phyloP scores from a whole-genome alignment of 1,140 invertebrate genomes.

The Lutraria rhynchaena region DNA sequence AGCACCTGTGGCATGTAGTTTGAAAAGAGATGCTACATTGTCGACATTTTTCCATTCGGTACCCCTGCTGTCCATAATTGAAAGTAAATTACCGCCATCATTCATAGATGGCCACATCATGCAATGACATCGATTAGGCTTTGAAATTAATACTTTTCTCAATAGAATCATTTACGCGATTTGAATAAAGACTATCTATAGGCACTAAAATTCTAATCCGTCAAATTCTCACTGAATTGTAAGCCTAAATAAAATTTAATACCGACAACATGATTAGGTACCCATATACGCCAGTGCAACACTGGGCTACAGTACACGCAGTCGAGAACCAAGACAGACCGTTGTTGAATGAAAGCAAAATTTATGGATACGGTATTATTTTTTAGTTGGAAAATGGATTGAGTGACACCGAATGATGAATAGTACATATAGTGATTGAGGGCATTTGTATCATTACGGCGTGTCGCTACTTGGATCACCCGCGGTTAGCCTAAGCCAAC shows the following conservation, averaged over 20 bases:
- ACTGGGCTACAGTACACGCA: too few relatives aligned
- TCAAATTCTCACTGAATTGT: conserved; percentile 53
- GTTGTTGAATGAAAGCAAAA: neutral
- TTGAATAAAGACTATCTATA: conserved; percentile 48
- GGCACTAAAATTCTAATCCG: conserved; percentile 47
- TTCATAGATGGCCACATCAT: conserved; percentile 18
- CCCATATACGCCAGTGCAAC: too few relatives aligned
- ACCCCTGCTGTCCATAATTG: conserved; percentile 32
- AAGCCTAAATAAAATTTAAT: conserved; percentile 59
- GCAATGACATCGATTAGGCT: conserved; percentile 50
- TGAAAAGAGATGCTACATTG: conserved; percentile 33
- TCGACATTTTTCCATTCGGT: conserved; percentile 4
- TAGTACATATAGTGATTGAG: conserved; percentile 24
- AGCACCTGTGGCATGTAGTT: conserved; percentile 20
- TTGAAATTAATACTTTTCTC: conserved; percentile 45
- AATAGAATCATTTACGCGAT: conserved; percentile 55
- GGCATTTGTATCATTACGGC: conserved; percentile 53
- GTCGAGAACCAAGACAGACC: too few relatives aligned
- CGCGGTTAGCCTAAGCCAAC: conserved; percentile 16
- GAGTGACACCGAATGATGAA: conserved; percentile 44
- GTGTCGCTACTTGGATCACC: conserved; percentile 13
- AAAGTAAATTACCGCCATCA: conserved; percentile 34
- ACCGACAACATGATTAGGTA: conserved; percentile 17
- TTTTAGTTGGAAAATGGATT: conserved; percentile 46
- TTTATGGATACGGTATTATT: conserved; percentile 32